Conservation (phyloP, 2,888 invertebrate species). For the Glyphotaelius pellucidus region DNA sequence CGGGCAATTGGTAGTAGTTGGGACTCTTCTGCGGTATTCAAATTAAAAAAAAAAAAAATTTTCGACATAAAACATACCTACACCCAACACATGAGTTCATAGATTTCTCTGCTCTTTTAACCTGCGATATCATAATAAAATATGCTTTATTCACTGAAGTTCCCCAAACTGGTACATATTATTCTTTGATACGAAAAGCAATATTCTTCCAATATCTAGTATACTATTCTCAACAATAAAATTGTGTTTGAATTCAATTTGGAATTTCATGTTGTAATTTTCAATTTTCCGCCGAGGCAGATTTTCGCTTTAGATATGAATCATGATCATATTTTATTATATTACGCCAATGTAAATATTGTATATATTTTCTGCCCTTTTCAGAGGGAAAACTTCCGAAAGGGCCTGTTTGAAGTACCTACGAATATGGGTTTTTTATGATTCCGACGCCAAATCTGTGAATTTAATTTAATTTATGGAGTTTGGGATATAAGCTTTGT, state of each 20-base stretch:
- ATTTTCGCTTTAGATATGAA: constrained; percentile 53
- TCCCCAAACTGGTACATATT: background rate
- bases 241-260: constrained; percentile 58
- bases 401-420: background rate
- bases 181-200: background rate
- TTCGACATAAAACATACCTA: background rate
- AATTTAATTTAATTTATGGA: background rate
- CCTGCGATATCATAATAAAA: background rate
- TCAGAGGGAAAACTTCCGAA: background rate
- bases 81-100: background rate
- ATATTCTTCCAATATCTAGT: background rate
- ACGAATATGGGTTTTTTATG: background rate
- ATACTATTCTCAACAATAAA: constrained; percentile 39
- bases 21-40: too few relatives aligned
- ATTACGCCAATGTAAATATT: background rate
- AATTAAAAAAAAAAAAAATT: too few relatives aligned
- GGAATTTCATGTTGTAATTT: constrained; percentile 52
- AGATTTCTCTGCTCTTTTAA: background rate
- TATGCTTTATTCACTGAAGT: background rate
- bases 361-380: constrained; percentile 22
- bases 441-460: background rate
- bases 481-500: background rate
- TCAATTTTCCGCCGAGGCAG: constrained; percentile 52
- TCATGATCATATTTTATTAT: constrained; percentile 20
- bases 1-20: too few relatives aligned